Evolutionary conservation across 2,113 vertebrate species (phyloP), one percentile per base, ranked within the genome.

Genomic region (Cyprinodon brontotheroides): DNA sequence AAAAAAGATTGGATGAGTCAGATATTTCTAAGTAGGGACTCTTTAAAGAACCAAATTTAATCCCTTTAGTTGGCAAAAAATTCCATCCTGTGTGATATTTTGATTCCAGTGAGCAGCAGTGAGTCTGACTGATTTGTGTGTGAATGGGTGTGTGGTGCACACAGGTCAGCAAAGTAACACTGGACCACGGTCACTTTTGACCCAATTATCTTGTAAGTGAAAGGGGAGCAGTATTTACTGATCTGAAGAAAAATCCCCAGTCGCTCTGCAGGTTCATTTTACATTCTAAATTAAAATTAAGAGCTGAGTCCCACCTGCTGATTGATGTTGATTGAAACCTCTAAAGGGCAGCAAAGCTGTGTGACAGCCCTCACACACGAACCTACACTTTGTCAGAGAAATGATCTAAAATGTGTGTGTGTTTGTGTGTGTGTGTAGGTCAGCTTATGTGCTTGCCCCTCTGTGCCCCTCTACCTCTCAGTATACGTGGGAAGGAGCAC

Each of bases 251-350:
- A 29, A 62, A 64, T 47, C n/a, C 39, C 4, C 38, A 7, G 15
- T 60, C 43, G 10, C 50, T 43, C 73, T 43, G 57, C 72, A 36
- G 70, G 72, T 71, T 61, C 80, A 74, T 75, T 70, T 81, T 83
- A 80, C 76, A 75, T 6, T 61, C 63, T 66, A 57, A 78, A 82
- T 89, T 84, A 80, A 82, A 74, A 83, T 80, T 87, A 86, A 61
- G 61, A 70, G 81, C 83, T 4, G 57, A 81, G 61, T 84, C 77
- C 68, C 70, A 8, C 73, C 63, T 29, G 45, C 53, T 90, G 90
- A 92, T 86, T 84, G 89, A 93, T 91, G 84, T 81, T 91, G 87
- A 93, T 80, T 91, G 89, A 91, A 91, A 88, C 88, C 87, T 85
- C 89, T 72, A 92, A 86, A 90, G 89, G 87, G 81, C 83, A 90